phyloP scores from a whole-genome alignment of 1,140 invertebrate species.

The Sipha flava region DNA sequence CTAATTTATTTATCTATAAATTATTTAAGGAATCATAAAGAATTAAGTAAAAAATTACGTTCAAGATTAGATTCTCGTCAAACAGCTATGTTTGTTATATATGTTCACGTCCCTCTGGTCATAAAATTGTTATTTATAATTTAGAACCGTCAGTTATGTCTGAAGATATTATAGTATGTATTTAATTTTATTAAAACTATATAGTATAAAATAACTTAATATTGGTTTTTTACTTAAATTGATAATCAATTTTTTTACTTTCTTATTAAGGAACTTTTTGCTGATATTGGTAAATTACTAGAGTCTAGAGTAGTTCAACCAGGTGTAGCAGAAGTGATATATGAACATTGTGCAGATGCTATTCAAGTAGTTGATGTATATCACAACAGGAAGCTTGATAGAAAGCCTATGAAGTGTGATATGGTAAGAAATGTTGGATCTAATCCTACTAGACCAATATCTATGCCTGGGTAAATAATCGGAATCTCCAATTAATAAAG shows the following conservation, averaged over 20 bases:
- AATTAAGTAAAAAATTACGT: constrained; percentile 2
- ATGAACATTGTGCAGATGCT: constrained; percentile 73
- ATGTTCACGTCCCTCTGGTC: constrained; percentile 47
- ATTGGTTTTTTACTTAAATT: neutral
- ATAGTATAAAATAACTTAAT: neutral
- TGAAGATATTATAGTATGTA: constrained; percentile 71
- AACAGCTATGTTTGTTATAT: neutral
- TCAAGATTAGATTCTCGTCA: constrained; percentile 23
- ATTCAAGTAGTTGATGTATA: constrained; percentile 81
- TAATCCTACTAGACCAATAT: neutral
- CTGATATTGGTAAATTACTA: constrained; percentile 77
- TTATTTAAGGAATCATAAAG: neutral
- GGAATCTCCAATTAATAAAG: too few species aligned
- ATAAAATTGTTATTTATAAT: constrained; percentile 78
- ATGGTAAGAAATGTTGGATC: constrained; percentile 50
- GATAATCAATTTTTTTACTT: too few species aligned
- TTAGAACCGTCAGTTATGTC: constrained; percentile 74
- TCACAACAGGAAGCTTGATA: constrained; percentile 81
- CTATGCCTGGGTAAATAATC: constrained; percentile 9
- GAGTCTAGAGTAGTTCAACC: constrained; percentile 73
- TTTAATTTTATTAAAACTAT: neutral
- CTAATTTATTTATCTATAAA: neutral
- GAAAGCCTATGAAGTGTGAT: constrained; percentile 72
- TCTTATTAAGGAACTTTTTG: constrained; percentile 70
- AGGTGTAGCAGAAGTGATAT: constrained; percentile 83